Base-by-base conservation (phyloP, 2,797 vertebrate species). In the Notolabrus celidotus region DNA sequence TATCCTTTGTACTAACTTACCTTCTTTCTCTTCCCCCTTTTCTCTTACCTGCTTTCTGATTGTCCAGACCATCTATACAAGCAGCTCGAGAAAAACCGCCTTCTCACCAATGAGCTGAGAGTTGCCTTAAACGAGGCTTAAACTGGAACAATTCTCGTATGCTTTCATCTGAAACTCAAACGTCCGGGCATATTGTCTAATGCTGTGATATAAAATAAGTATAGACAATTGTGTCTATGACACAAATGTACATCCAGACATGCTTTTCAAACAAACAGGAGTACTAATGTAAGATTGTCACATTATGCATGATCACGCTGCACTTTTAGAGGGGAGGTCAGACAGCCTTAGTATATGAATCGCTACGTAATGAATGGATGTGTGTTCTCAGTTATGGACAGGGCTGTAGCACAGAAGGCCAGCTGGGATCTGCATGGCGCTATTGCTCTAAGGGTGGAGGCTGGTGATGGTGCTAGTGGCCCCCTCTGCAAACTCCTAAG, bases 11-110 rank as follows among this genome's bases (percentile, higher is more conserved):
- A 91, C 90, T 92, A 93, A 92, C 84, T 81, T 93, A 76, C 84
- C 89, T 90, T 85, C 79, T 82, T 88, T 93, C 89, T 92, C 81
- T 90, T 89, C 33, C 47, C 39, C 47, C 33, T 62, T 74, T 91
- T 78, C 89, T 92, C 82, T 94, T 87, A 85, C 86, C 88, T 92
- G 93, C 94, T 95, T 93, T 94, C 95, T 94, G 94, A 94, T 91
- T 93, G 92, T 92, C 79, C 88, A 98, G 96, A 98, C 81, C 95
- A 95, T 80, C 95, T 97, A 87, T 96, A 97, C 95, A 96, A 95
- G 92, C 96, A 98, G 94, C 95, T 97, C 92, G 96, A 97, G 91
- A 96, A 96, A 96, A 98, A 98, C 89, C 95, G 94, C 64, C 94
- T 96, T 77, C 96, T 98, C 88, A 95, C 95, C 94, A 96, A 96